Base-by-base conservation (phyloP, 2,888 invertebrate species). In the Arctia plantaginis region DNA sequence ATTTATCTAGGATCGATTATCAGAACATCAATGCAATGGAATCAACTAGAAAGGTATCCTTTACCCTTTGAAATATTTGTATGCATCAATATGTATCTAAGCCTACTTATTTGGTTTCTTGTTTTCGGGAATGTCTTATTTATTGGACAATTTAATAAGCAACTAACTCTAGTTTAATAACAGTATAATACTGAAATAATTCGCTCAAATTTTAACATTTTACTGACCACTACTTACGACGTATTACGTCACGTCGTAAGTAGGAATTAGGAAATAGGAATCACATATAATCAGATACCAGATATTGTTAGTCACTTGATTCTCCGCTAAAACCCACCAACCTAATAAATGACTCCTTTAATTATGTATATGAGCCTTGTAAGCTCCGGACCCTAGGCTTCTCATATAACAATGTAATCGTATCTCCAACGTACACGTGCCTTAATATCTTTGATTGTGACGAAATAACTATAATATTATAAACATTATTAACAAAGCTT, bases 281-380 rank as follows among this genome's bases (percentile, higher is more conserved):
- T 33, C 33, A 20, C 20, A 35, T 18, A 15, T 67, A 76, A 74
- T 76, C 51, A 39, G 67, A 75, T 78, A 76, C 77, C 33, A 77
- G 35, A 27, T 76, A 77, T 76, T 76, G 76, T 74, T 72, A 71
- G 59, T 75, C 44, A 3, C 66, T 67, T 44, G 33, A 44, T 41
- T 12, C 8, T 59, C 18, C 13, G 8, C 20, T 18, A 39, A 44
- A 59, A 35, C 55, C 35, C 69, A 66, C 7, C 44, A 55, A 66
- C 47, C 66, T 44, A 78, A 15, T 72, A 64, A 77, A 82, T 74
- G 64, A 72, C 74, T 39, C 66, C 35, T 6, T 73, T 75, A 72
- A 82, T 79, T 72, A 76, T 71, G 67, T 15, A 76, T 68, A 69
- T 35, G 71, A 69, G 39, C 47, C 20, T 1, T 47, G 30, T 68